Percentiles rank a stretch among this genome's conserved stretches.
Evolutionary conservation across 2,888 invertebrate species (phyloP).

Genomic region (Coleophora flavipennella): DNA sequence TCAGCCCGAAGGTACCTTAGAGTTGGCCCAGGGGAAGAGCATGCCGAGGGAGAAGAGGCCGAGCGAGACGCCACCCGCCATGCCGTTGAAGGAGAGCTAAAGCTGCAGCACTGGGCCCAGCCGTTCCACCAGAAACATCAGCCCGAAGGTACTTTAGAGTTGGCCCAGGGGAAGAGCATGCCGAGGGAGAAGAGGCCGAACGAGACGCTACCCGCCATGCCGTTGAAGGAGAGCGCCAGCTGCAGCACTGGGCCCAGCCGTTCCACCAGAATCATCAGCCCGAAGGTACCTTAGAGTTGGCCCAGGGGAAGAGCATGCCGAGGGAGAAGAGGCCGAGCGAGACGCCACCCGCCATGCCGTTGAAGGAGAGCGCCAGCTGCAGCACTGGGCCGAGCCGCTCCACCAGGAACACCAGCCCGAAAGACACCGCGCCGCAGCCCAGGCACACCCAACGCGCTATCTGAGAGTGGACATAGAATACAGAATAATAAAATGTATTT

Average conservation of each 20-base stretch:
- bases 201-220: conserved; percentile 74
- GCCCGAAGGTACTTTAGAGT: too few species aligned
- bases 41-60: conserved; percentile 83
- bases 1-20: too few species aligned
- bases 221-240: too few species aligned
- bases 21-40: too few species aligned
- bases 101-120: too few species aligned
- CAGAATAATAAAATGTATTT: too few species aligned
- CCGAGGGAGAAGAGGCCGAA: conserved; percentile 83
- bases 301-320: conserved; percentile 91
- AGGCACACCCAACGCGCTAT: conserved; percentile 76
- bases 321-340: conserved; percentile 89
- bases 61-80: conserved; percentile 76
- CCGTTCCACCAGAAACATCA: too few species aligned
- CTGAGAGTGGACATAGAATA: conserved; percentile 24
- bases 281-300: conserved; percentile 85
- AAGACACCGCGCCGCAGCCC: conserved; percentile 81
- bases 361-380: conserved; percentile 89
- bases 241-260: too few species aligned
- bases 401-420: conserved; percentile 87
- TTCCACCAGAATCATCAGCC: too few species aligned
- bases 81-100: too few species aligned
- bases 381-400: conserved; percentile 90
- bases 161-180: too few species aligned
- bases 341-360: conserved; percentile 92